Evolutionary conservation across 2,797 vertebrate genomes (phyloP).

Genomic region (Australoheros facetus): DNA sequence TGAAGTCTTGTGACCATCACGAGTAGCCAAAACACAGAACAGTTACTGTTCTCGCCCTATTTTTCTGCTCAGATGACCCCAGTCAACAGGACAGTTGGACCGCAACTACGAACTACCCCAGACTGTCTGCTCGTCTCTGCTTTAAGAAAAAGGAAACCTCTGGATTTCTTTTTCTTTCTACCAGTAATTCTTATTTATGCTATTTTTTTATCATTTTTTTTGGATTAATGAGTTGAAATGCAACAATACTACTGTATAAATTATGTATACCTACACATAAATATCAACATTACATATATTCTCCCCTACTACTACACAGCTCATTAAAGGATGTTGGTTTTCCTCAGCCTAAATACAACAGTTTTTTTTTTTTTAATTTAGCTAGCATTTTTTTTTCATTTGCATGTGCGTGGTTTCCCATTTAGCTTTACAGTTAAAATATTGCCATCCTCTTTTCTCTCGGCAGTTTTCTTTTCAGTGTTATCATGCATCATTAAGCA

Average conservation of each 20-base stretch:
- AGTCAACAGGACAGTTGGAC: not conserved
- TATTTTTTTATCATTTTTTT: rapidly evolving
- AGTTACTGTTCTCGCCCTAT: conserved; percentile 30
- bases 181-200: not conserved
- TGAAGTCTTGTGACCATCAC: conserved; percentile 42
- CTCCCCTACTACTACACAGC: not conserved
- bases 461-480: conserved; percentile 7
- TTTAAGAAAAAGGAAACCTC: conserved; percentile 10
- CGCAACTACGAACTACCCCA: not conserved
- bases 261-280: not conserved
- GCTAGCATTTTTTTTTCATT: not conserved
- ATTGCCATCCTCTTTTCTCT: not conserved
- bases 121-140: not conserved
- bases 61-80: conserved; percentile 8
- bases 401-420: not conserved
- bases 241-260: not conserved
- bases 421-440: not conserved
- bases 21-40: conserved; percentile 35
- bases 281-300: not conserved
- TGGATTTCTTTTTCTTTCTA: not conserved
- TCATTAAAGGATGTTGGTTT: not conserved
- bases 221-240: not conserved
- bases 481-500: conserved; percentile 37
- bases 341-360: rapidly evolving
- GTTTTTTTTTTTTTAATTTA: not conserved